These are phyloP conservation scores for Steatornis caripensis DNA, from an alignment of 2,113 vertebrate species.

Conservation along the genomic window DNA sequence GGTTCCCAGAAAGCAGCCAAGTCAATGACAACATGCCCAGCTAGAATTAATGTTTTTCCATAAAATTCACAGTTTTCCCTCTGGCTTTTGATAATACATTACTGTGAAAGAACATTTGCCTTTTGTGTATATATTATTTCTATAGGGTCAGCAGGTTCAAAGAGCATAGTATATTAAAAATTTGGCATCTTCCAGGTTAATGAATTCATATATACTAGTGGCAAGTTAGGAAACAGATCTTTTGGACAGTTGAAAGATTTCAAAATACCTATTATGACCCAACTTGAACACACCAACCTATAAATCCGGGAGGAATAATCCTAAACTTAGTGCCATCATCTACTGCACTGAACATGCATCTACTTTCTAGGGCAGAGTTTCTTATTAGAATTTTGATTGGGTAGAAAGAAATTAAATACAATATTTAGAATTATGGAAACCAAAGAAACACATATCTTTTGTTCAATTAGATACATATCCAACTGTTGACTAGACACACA, in stretches of 20 bases:
- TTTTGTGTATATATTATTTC: background rate
- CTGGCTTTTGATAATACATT: background rate
- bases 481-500: background rate
- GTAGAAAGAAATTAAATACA: background rate
- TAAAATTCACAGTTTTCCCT: background rate
- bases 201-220: background rate
- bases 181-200: background rate
- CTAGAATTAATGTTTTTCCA: background rate
- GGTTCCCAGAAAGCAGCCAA: background rate
- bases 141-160: background rate
- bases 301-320: background rate
- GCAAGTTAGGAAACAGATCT: background rate
- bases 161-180: background rate
- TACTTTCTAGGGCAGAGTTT: background rate
- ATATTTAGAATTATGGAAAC: background rate
- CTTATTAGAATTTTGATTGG: background rate
- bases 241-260: background rate
- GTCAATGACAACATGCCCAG: background rate
- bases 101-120: background rate
- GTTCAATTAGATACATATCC: background rate
- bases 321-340: background rate
- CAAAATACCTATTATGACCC: background rate
- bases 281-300: background rate
- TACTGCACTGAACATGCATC: background rate
- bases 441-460: background rate